Conservation (phyloP, 92 coral and sea anemone species). For the Epizoanthus scotinus region DNA sequence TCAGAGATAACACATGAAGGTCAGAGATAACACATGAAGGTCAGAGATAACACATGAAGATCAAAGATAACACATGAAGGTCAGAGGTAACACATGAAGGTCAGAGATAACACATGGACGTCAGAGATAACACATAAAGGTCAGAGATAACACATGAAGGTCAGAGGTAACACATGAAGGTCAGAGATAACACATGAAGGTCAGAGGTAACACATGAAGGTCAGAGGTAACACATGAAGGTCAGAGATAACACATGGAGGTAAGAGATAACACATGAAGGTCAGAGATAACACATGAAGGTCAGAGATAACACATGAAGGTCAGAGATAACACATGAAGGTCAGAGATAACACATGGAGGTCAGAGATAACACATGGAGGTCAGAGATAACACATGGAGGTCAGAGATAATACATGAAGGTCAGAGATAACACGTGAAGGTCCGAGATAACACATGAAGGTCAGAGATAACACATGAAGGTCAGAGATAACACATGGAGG, state of each 20-base stretch:
- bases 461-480: neutral
- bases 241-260: neutral
- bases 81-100: neutral
- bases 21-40: neutral
- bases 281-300: neutral
- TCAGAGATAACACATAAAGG: no score
- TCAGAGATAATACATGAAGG: neutral
- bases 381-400: neutral
- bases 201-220: neutral
- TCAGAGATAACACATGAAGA: neutral
- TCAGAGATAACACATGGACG: neutral
- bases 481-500: neutral
- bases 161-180: neutral
- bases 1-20: neutral
- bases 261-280: no score
- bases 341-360: neutral
- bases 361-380: neutral
- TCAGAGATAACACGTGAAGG: neutral
- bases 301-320: neutral
- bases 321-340: neutral
- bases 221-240: neutral
- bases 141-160: neutral
- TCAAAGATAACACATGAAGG: no score
- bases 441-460: no score
- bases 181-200: neutral